phyloP scores from a whole-genome alignment of 2,797 vertebrate genomes.

The Rhinella marina region DNA sequence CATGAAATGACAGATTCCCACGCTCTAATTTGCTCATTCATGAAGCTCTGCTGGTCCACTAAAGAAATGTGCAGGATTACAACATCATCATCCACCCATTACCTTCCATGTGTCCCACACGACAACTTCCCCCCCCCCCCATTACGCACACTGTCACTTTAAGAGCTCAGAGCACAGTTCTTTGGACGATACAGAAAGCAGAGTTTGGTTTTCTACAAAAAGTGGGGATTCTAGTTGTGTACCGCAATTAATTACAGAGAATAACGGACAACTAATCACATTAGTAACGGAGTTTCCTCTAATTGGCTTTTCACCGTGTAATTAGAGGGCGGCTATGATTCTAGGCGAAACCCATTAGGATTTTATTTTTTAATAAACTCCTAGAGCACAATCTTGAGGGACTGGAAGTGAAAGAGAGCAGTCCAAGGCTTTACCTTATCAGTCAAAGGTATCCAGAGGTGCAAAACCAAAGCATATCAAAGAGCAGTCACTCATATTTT shows the following conservation, averaged over 20 bases:
- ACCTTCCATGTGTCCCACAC: not conserved
- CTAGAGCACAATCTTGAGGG: constrained; percentile 32
- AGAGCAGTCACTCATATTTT: not conserved
- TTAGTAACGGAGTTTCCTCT: not conserved
- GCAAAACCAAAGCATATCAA: not conserved
- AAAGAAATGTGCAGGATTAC: constrained; percentile 5
- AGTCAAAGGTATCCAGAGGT: not conserved
- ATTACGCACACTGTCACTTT: not conserved
- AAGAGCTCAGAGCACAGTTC: not conserved
- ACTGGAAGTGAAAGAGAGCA: constrained; percentile 27
- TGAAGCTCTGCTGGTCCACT: constrained; percentile 45
- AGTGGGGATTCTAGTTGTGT: not conserved
- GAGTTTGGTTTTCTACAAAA: no score
- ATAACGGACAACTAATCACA: constrained; percentile 14
- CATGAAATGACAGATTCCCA: constrained; percentile 62
- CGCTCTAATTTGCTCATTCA: constrained; percentile 61
- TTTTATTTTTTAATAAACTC: constrained; percentile 40
- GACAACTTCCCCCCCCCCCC: not conserved
- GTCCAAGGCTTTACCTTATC: constrained; percentile 15
- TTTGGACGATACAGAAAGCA: not conserved
- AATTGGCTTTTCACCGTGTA: constrained; percentile 41
- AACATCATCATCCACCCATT: not conserved
- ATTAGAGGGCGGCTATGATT: constrained; percentile 38
- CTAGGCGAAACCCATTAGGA: constrained; percentile 38
- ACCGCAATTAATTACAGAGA: not conserved